Evolutionary conservation across 2,113 vertebrate genomes (phyloP).

Genomic region (Coregonus clupeaformis): DNA sequence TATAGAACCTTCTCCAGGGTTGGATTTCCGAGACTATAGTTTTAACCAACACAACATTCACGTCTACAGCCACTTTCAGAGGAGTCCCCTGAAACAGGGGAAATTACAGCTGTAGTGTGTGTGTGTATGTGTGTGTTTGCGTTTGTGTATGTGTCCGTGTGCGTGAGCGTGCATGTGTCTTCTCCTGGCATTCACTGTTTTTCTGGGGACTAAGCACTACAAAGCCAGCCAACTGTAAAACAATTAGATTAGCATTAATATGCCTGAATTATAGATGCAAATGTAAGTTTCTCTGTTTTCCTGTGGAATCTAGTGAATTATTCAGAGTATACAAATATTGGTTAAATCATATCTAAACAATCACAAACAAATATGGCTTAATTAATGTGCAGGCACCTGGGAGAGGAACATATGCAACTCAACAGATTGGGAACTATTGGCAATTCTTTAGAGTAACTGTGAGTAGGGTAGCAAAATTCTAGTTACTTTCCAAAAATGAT

Average conservation of each 20-base stretch:
- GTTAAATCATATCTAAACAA: constrained; percentile 53
- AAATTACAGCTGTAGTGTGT: constrained; percentile 22
- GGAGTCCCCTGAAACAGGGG: constrained; percentile 41
- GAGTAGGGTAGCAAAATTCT: no score
- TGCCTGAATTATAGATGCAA: constrained; percentile 61
- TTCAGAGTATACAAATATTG: constrained; percentile 56
- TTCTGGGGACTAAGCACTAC: constrained; percentile 53
- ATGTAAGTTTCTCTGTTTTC: constrained; percentile 45
- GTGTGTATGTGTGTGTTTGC: no score
- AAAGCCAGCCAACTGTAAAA: constrained; percentile 61
- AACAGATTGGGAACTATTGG: constrained; percentile 6
- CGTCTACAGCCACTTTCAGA: constrained; percentile 53
- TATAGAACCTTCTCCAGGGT: no score
- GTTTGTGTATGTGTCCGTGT: no score
- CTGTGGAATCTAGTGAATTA: constrained; percentile 42
- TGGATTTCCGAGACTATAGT: no score
- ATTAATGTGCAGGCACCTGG: constrained; percentile 42
- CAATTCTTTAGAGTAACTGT: no score
- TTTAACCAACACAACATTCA: no score
- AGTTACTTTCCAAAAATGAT: no score
- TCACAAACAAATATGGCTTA: constrained; percentile 45
- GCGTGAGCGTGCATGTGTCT: neutral
- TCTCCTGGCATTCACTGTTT: constrained; percentile 44
- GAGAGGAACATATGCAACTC: constrained; percentile 43
- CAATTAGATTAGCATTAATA: constrained; percentile 66